Evolutionary conservation across 2,797 vertebrate genomes (phyloP).

Genomic region (Catamblyrhynchus diadema): DNA sequence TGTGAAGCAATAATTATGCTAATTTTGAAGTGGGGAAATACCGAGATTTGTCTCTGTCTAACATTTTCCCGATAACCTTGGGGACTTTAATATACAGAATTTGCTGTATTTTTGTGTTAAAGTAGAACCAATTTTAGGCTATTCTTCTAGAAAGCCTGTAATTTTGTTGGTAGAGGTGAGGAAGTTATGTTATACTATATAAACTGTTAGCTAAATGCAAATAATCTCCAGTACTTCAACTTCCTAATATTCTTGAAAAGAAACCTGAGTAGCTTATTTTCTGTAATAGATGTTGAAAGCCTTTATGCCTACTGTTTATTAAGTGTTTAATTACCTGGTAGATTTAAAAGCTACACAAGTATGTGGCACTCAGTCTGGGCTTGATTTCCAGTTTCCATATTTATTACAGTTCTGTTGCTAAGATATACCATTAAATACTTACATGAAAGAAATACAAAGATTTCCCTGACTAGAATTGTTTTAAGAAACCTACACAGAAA

Average conservation of each 20-base stretch:
- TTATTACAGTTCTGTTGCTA: background rate
- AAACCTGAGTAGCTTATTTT: background rate
- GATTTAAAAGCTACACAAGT: background rate
- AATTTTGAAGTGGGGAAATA: background rate
- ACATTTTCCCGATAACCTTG: background rate
- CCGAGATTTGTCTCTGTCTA: background rate
- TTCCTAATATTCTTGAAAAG: background rate
- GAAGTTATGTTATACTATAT: background rate
- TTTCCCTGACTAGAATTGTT: background rate
- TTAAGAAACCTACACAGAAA: background rate
- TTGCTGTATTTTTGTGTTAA: background rate
- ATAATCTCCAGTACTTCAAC: background rate
- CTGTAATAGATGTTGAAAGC: background rate
- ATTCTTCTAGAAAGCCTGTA: background rate
- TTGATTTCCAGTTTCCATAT: background rate
- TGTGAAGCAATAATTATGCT: background rate
- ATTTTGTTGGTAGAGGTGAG: background rate
- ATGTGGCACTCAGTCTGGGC: background rate
- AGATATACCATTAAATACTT: background rate
- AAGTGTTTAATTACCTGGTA: constrained; percentile 28
- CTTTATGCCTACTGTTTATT: background rate
- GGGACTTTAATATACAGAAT: background rate
- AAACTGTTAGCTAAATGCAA: background rate
- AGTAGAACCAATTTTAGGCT: background rate
- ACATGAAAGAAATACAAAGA: background rate